phyloP scores from a whole-genome alignment of 2,113 vertebrate species.

The Colossoma macropomum region DNA sequence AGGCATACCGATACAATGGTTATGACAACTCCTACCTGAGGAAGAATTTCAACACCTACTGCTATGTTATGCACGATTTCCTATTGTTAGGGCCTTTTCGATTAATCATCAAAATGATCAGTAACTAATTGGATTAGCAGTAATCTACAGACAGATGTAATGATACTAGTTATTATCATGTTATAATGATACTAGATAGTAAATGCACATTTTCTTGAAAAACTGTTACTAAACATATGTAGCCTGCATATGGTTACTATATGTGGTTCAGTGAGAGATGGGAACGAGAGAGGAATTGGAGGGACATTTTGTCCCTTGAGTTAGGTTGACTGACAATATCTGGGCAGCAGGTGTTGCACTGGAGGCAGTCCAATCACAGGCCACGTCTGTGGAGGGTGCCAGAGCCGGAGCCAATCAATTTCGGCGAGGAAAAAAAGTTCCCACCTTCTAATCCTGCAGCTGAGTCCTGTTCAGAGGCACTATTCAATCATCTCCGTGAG shows the following conservation, averaged over 20 bases:
- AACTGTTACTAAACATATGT: not conserved
- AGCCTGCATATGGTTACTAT: not conserved
- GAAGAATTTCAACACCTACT: too few species aligned
- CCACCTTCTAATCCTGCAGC: slow-evolving; percentile 49
- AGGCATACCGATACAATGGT: too few species aligned
- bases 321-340: slow-evolving; percentile 44
- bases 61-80: too few species aligned
- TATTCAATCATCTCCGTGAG: slow-evolving; percentile 41
- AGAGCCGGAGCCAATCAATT: slow-evolving; percentile 54
- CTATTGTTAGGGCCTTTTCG: too few species aligned
- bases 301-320: slow-evolving; percentile 16
- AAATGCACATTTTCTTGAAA: not conserved
- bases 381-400: slow-evolving; percentile 25
- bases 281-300: not conserved
- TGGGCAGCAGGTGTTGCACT: slow-evolving; percentile 53
- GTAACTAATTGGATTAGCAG: too few species aligned
- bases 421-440: slow-evolving; percentile 29
- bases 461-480: slow-evolving; percentile 48
- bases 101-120: too few species aligned
- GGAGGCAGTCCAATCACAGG: slow-evolving; percentile 51
- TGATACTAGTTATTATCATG: too few species aligned
- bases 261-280: not conserved
- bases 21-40: too few species aligned
- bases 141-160: too few species aligned
- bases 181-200: too few species aligned